A percentile compares a stretch with the other conserved stretches of the same genome.
Conservation (phyloP, 2,888 invertebrate species). For the Drosophila fulvimacula region DNA sequence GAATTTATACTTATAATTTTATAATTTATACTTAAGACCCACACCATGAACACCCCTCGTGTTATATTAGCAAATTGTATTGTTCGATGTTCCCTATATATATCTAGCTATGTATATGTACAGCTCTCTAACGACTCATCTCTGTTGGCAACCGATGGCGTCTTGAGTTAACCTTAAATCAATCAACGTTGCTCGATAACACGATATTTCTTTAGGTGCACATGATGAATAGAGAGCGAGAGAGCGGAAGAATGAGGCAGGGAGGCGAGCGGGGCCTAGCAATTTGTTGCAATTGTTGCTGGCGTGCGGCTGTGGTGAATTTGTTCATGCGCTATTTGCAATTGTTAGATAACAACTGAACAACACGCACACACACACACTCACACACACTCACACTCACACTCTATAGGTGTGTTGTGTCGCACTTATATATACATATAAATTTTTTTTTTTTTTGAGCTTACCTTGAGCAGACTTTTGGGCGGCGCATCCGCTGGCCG, state of each 20-base stretch:
- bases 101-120: slow-evolving; percentile 8
- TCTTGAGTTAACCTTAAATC: slow-evolving; percentile 79
- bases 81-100: slow-evolving; percentile 22
- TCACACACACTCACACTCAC: slow-evolving; percentile 7
- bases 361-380: slow-evolving; percentile 2
- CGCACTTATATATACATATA: slow-evolving; percentile 10
- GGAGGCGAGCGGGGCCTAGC: not conserved
- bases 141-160: slow-evolving; percentile 70
- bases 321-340: slow-evolving; percentile 67
- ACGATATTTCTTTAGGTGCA: slow-evolving; percentile 36
- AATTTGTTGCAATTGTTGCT: slow-evolving; percentile 44
- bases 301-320: slow-evolving; percentile 44
- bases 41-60: slow-evolving; percentile 42
- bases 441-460: slow-evolving; percentile 5
- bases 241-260: not conserved
- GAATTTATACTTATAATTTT: too few relatives aligned
- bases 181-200: slow-evolving; percentile 76
- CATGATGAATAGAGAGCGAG: not conserved
- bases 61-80: slow-evolving; percentile 33
- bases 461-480: slow-evolving; percentile 79
- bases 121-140: slow-evolving; percentile 25
- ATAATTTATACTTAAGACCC: too few relatives aligned
- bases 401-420: not conserved
- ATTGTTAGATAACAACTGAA: slow-evolving; percentile 71
- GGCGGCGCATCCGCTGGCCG: slow-evolving; percentile 80